These are phyloP conservation scores for Ennomos fuscantarius DNA, from an alignment of 2,888 invertebrate genomes.

Conservation along the genomic window DNA sequence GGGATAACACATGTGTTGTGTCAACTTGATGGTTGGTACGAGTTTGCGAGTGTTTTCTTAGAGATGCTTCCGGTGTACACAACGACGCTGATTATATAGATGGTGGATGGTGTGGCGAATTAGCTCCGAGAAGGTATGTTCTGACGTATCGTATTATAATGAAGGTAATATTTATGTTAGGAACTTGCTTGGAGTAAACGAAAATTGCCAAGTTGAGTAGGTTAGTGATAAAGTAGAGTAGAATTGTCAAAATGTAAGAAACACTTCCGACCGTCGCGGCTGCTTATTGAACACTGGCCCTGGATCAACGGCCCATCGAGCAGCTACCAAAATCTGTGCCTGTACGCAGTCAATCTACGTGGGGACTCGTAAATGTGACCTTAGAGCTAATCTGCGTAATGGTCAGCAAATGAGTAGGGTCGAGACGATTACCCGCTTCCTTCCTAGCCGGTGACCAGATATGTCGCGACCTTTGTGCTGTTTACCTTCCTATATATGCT, in stretches of 20 bases:
- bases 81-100: not conserved
- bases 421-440: slow-evolving; percentile 47
- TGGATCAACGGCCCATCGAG: not conserved
- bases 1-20: slow-evolving; percentile 8
- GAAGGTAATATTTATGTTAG: not conserved
- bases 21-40: no score
- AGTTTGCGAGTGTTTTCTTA: slow-evolving; percentile 7
- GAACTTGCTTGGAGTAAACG: no score
- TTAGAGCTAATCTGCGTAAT: slow-evolving; percentile 41
- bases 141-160: not conserved
- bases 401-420: slow-evolving; percentile 41
- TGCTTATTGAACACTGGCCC: no score
- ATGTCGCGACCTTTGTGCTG: slow-evolving; percentile 28
- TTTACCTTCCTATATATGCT: slow-evolving; percentile 9
- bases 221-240: no score
- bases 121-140: not conserved
- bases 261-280: no score
- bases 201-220: no score
- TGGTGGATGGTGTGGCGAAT: not conserved
- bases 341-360: not conserved
- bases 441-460: slow-evolving; percentile 31
- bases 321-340: slow-evolving; percentile 1
- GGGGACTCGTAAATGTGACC: slow-evolving; percentile 36
- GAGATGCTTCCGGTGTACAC: slow-evolving; percentile 2
- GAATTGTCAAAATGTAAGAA: no score